phyloP scores from a whole-genome alignment of 2,888 invertebrate genomes.

The Cosmopolites sordidus region DNA sequence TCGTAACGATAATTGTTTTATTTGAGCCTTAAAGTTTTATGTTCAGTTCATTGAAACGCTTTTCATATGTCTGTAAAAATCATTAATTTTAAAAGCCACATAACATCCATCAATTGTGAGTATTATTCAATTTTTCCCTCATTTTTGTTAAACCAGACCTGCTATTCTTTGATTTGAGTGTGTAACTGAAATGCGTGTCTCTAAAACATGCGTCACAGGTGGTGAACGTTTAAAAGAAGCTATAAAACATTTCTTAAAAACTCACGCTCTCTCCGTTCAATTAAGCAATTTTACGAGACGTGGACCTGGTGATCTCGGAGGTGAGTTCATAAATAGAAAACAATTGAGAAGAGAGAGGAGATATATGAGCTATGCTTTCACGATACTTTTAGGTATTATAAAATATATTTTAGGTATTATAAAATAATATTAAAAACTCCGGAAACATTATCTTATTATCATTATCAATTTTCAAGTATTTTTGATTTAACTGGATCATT shows the following conservation, averaged over 20 bases:
- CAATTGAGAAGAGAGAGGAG: constrained; percentile 35
- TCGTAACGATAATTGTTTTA: too few species aligned
- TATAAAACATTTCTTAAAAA: constrained; percentile 58
- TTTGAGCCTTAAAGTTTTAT: too few species aligned
- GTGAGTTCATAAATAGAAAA: constrained; percentile 25
- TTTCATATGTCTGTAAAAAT: too few species aligned
- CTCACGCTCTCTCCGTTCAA: constrained; percentile 63
- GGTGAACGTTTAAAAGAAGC: constrained; percentile 50
- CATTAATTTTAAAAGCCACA: too few species aligned
- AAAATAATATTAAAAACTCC: not conserved
- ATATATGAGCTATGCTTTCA: constrained; percentile 41
- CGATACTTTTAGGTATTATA: constrained; percentile 41
- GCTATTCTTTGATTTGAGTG: too few species aligned
- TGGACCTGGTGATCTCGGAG: constrained; percentile 21
- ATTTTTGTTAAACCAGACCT: too few species aligned
- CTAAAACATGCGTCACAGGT: too few species aligned
- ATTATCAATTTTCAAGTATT: constrained; percentile 37
- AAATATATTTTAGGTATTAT: not conserved
- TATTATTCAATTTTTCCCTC: too few species aligned
- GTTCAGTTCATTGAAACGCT: too few species aligned
- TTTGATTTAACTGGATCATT: constrained; percentile 66
- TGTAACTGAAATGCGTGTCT: too few species aligned
- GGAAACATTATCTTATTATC: not conserved
- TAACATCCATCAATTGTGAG: too few species aligned
- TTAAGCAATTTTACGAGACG: constrained; percentile 41